Evolutionary conservation across 2,888 invertebrate genomes (phyloP).

Genomic region (Geophilus truncorum): DNA sequence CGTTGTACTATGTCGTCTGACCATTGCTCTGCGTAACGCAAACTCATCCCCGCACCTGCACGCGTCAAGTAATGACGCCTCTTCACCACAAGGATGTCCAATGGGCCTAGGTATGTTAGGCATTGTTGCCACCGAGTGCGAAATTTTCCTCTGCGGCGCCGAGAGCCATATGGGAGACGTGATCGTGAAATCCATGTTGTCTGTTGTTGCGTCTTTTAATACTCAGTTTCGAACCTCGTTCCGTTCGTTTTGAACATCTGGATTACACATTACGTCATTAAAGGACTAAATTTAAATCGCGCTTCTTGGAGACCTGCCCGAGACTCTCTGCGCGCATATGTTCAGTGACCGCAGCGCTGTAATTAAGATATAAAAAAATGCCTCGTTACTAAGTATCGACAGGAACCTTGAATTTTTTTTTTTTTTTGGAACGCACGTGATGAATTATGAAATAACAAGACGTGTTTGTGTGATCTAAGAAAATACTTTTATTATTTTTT

Average conservation of each 20-base stretch:
- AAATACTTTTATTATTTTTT: no score
- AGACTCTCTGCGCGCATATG: no score
- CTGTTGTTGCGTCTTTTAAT: background rate
- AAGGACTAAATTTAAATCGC: background rate
- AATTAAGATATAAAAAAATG: background rate
- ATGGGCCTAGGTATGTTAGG: background rate
- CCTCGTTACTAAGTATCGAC: no score
- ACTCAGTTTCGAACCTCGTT: background rate
- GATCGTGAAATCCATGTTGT: background rate
- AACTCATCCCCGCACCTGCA: constrained; percentile 15
- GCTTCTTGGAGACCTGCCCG: no score
- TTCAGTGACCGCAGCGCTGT: background rate
- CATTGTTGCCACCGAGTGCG: background rate
- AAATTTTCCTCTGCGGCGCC: background rate
- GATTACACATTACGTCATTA: background rate
- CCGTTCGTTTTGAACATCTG: no score
- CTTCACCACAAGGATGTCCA: background rate
- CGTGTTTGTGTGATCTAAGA: no score
- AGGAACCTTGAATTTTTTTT: no score
- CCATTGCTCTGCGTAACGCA: background rate
- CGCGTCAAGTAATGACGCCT: background rate
- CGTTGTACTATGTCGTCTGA: background rate
- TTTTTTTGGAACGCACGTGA: no score
- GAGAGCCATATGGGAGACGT: background rate
- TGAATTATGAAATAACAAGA: no score